phyloP scores from a whole-genome alignment of 2,888 invertebrate genomes.

The Osmoderma eremita region DNA sequence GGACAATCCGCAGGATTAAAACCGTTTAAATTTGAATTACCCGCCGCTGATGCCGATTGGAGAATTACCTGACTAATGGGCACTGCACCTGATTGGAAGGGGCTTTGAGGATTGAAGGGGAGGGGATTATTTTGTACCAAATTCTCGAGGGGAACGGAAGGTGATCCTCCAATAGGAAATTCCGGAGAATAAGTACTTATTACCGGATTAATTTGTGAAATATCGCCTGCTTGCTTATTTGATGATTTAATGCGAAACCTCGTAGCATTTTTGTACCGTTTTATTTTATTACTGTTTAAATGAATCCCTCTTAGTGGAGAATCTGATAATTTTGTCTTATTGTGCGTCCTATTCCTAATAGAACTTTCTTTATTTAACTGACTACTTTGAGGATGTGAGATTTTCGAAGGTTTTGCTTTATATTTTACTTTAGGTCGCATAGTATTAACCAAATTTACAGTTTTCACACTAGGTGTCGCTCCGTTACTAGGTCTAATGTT shows the following conservation, averaged over 20 bases:
- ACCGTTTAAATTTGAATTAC: no score
- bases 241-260: slow-evolving; percentile 35
- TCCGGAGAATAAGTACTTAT: slow-evolving; percentile 59
- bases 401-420: neutral
- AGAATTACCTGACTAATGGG: slow-evolving; percentile 40
- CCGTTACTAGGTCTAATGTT: no score
- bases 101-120: slow-evolving; percentile 24
- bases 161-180: slow-evolving; percentile 41
- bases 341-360: slow-evolving; percentile 15
- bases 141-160: neutral
- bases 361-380: neutral
- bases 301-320: neutral
- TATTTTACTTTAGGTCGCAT: slow-evolving; percentile 20
- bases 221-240: slow-evolving; percentile 31
- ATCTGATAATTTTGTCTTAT: slow-evolving; percentile 4
- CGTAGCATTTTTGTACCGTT: slow-evolving; percentile 44
- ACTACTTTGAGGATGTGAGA: neutral
- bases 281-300: neutral
- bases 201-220: slow-evolving; percentile 51
- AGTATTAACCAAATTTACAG: neutral
- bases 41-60: slow-evolving; percentile 30
- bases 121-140: neutral
- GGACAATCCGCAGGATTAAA: slow-evolving; percentile 61
- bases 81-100: slow-evolving; percentile 9
- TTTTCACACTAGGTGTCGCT: slow-evolving; percentile 1